Base-by-base conservation (phyloP, 2,797 vertebrate species). In the Acipenser transmontanus region DNA sequence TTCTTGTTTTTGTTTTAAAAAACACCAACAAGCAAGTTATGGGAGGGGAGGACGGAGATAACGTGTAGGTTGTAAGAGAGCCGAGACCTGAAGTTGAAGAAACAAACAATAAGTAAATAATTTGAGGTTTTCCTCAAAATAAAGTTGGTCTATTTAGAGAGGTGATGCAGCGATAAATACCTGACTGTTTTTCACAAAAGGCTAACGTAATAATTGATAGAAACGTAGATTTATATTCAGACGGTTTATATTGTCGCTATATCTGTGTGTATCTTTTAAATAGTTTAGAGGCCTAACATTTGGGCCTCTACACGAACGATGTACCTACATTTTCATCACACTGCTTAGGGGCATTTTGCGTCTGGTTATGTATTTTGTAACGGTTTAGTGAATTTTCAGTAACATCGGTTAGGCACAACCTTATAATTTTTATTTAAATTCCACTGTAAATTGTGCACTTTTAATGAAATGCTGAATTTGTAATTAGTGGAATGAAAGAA, bases 251-350 rank as follows among this genome's bases (percentile, higher is more conserved):
- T 77, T 76, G 76, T 71, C 72, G 79, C 48, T 63, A 64, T 47
- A 34, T 34, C 34, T 71, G 70, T 51, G 50, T 73, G 85, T 59
- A 73, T 85, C 80, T 81, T 82, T 72, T 71, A 75, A 81, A 79
- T 81, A 93, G 92, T 93, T 93, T 80, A 91, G 91, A 86, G 94
- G 92, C 93, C 90, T 94, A 93, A 73, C 85, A 79, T 81, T 77
- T 87, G 84, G 81, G 91, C 91, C 93, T 34, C 34, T 34, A 34
- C 34, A 34, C 34, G 34, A 34, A 34, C 34, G 34, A 4, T 34
- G 4, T 34, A 34, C 34, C 34, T 34, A 34, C 34, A 34, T 34
- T 34, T 34, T 34, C 34, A 34, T 34, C 34, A 34, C 34, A 34
- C 34, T 34, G 34, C 34, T 34, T 34, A 34, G 34, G 34, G 34